Base-by-base conservation (phyloP, 2,888 invertebrate species). In the Andrena dorsata region DNA sequence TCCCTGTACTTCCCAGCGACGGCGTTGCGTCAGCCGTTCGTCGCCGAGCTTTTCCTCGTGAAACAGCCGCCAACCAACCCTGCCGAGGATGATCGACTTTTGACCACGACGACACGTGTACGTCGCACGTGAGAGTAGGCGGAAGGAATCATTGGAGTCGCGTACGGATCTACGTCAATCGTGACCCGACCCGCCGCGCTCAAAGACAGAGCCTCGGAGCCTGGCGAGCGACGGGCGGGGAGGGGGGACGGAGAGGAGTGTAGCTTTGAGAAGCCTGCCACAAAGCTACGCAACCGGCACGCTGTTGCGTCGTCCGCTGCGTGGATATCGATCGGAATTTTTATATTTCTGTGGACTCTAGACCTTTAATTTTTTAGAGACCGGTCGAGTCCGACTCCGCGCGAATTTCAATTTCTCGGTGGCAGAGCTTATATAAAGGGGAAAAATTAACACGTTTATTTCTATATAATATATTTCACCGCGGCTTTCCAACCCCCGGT, bases 151-250 rank as follows among this genome's bases (percentile, higher is more conserved):
- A 80, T 78, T 66, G 80, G 83, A 80, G 82, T 84, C 85, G 83
- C 86, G 86, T 80, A 69, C 80, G 78, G 87, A 83, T 82, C 82
- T 87, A 82, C 86, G 81, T 87, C 83, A 85, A 82, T 87, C 87
- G 77, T 86, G 86, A 86, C 86, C 86, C 74, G 73, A 77, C 66
- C 63, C 66, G 56, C 47, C 16, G 65, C 53, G 47, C 80, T 80
- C 82, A 75, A 80, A 71, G 76, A 76, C 80, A 72, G 16, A 41
- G 63, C 56, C 63, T 64, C 20, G 7, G 74, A 26, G 56, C 10
- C 61, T 49, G 56, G 63, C 74, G 69, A 58, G 64, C 28, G 51
- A 56, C 70, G 26, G 65, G 30, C 49, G 16, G 30, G 23, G 35
- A 65, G 64, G 61, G 32, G 61, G 66, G 61, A n/a, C n/a, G 51